Evolutionary conservation across 2,888 invertebrate genomes (phyloP).

Genomic region (Cetonia aurata): DNA sequence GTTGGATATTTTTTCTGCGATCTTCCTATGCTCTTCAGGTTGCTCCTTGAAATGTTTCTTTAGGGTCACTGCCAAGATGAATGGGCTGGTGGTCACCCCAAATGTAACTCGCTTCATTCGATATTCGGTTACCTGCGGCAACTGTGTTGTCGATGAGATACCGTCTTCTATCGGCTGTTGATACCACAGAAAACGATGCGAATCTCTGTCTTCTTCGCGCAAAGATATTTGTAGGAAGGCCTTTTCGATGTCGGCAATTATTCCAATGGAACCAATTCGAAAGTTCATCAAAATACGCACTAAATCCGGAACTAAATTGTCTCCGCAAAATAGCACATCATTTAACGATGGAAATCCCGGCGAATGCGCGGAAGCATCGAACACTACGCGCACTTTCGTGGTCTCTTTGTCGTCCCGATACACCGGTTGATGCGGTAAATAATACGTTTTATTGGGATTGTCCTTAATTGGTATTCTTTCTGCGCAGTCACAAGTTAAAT

Average conservation of each 20-base stretch:
- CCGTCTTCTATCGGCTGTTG: too few relatives aligned
- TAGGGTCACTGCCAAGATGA: too few relatives aligned
- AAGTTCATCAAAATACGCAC: conserved; percentile 2
- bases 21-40: conserved; percentile 3
- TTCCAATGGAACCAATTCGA: not conserved
- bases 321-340: not conserved
- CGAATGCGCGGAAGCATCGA: not conserved
- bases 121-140: too few relatives aligned
- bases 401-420: not conserved
- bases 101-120: too few relatives aligned
- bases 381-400: too few relatives aligned
- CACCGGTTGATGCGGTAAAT: conserved; percentile 6
- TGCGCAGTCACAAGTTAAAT: not conserved
- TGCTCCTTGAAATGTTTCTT: not conserved
- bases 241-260: too few relatives aligned
- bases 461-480: not conserved
- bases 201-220: too few relatives aligned
- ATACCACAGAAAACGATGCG: too few relatives aligned
- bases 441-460: not conserved
- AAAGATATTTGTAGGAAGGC: too few relatives aligned
- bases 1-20: not conserved
- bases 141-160: too few relatives aligned
- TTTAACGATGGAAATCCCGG: conserved; percentile 2
- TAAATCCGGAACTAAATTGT: not conserved
- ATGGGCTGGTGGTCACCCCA: too few relatives aligned